phyloP scores from a whole-genome alignment of 2,113 vertebrate genomes.

The Pterocles burchelli region DNA sequence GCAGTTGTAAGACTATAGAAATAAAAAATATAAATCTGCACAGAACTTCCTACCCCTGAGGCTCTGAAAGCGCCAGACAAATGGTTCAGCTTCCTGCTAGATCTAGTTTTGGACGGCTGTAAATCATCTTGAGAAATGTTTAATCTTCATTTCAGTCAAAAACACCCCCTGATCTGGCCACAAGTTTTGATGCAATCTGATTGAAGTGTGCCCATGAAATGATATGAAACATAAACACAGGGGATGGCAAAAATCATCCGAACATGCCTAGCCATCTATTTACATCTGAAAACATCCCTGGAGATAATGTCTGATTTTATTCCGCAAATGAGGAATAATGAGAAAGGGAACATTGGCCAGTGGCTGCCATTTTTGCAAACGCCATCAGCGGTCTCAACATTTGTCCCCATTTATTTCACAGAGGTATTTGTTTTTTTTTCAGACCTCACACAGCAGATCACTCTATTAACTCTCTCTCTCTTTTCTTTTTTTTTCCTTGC shows the following conservation, averaged over 20 bases:
- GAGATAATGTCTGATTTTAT: constrained; percentile 22
- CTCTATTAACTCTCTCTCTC: neutral
- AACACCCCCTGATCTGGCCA: neutral
- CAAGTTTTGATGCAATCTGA: constrained; percentile 3
- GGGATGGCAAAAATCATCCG: constrained; percentile 30
- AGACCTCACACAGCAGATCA: neutral
- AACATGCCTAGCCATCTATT: constrained; percentile 67
- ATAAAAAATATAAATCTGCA: neutral
- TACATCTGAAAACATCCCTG: constrained; percentile 51
- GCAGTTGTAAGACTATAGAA: neutral
- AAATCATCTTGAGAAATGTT: neutral
- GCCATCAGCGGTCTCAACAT: neutral
- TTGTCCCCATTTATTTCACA: neutral
- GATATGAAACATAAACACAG: constrained; percentile 48
- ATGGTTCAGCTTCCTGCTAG: neutral
- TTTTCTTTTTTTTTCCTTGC: neutral
- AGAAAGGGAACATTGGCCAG: constrained; percentile 1
- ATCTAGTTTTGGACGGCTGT: neutral
- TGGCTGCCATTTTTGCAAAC: constrained; percentile 16
- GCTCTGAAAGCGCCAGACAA: constrained; percentile 8
- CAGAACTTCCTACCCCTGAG: neutral
- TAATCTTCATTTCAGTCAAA: constrained; percentile 40
- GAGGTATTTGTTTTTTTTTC: neutral
- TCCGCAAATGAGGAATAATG: constrained; percentile 59
- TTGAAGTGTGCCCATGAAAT: constrained; percentile 66